Base-by-base conservation (phyloP, 2,888 invertebrate species). In the Lydus trimaculatus region DNA sequence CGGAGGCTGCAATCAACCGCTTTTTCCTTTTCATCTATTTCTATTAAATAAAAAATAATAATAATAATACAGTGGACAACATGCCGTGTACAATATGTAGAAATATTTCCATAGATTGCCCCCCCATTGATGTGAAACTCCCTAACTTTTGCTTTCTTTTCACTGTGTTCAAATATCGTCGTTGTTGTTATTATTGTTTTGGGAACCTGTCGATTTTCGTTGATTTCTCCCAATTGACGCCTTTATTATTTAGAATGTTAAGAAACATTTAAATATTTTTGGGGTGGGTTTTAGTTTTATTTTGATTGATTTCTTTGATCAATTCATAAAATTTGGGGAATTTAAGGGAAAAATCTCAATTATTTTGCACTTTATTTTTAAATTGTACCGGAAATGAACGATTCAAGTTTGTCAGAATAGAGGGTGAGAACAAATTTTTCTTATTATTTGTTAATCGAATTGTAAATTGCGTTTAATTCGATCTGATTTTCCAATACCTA, bases 121-220 rank as follows among this genome's bases (percentile, higher is more conserved):
- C 76, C 76, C 79, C 79, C 75, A 82, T 82, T 83, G 83, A 75
- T 83, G 83, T 82, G 83, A 83, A 82, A 78, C 75, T 73, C 72
- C 69, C 68, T 70, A 78, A 73, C 72, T 48, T 9, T 48, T 20
- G 17, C 20, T 2, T 48, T 20, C 17, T 48, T 48, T 48, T n/a
- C 15, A 5, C 7, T 68, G 33, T 69, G 72, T 75, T 71, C n/a
- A n/a, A n/a, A n/a, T 68, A 33, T 69, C 36, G 31, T 69, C 66
- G 33, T 71, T 66, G 60, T 69, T 69, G 72, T 75, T 69, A 69
- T 71, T 69, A 36, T 66, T 36, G 28, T 67, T 63, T 72, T 67
- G 63, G 66, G 68, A 70, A 68, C 73, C 78, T 78, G 79, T 79
- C 78, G 76, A 78, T 78, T 77, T 74, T 70, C 76, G 76, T 80